A percentile compares a stretch with the other conserved stretches of the same genome.
These are phyloP conservation scores for Drosophila eugracilis DNA, from an alignment of 1,140 invertebrate genomes.

Conservation along the genomic window DNA sequence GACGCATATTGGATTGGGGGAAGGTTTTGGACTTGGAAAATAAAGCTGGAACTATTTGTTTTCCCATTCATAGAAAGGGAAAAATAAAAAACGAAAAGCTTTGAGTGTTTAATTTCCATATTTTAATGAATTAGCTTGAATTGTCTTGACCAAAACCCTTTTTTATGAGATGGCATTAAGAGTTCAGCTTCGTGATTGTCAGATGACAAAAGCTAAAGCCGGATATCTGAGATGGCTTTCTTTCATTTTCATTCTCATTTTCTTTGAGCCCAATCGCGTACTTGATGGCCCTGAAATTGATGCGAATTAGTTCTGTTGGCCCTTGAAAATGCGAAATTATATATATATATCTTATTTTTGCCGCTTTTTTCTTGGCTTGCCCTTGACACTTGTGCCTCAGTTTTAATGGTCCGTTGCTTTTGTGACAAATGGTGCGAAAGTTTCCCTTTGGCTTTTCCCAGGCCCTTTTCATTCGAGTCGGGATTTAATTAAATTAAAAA, in stretches of 20 bases:
- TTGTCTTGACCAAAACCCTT: background rate
- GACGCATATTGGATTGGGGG: background rate
- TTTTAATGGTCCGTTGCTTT: slow-evolving; percentile 53
- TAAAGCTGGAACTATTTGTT: background rate
- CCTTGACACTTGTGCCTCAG: slow-evolving; percentile 22
- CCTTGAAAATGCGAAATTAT: slow-evolving; percentile 3
- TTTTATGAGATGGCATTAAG: slow-evolving; percentile 8
- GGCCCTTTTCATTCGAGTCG: slow-evolving; percentile 19
- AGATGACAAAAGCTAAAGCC: slow-evolving; percentile 6
- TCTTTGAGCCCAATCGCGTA: slow-evolving; percentile 45
- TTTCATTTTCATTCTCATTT: slow-evolving; percentile 17
- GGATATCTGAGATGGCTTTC: slow-evolving; percentile 30
- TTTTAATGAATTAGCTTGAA: background rate
- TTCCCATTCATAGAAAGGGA: too few species aligned
- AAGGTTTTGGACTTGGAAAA: too few species aligned
- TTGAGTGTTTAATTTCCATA: background rate
- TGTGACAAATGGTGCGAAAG: slow-evolving; percentile 50
- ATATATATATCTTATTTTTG: slow-evolving; percentile 9
- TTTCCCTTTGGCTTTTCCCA: slow-evolving; percentile 16
- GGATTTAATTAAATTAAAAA: slow-evolving; percentile 61
- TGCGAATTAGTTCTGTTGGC: slow-evolving; percentile 42
- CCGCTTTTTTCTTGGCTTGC: slow-evolving; percentile 7
- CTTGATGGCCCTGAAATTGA: slow-evolving; percentile 67
- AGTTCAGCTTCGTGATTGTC: slow-evolving; percentile 16
- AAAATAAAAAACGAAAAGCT: too few species aligned